phyloP scores from a whole-genome alignment of 2,888 invertebrate genomes.

The Branchipolynoe longqiensis region DNA sequence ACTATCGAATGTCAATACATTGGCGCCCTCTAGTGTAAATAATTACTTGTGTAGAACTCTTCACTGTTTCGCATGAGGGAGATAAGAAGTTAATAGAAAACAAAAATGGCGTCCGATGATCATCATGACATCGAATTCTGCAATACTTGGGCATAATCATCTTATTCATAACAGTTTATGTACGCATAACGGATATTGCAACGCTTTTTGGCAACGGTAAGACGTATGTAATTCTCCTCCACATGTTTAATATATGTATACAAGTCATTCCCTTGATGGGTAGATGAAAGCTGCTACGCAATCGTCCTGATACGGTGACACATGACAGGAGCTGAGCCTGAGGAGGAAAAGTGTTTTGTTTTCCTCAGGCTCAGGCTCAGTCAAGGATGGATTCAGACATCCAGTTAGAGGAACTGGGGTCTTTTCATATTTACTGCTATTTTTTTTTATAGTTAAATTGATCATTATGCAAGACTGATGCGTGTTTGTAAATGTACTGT shows the following conservation, averaged over 20 bases:
- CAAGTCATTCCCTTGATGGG: too few relatives aligned
- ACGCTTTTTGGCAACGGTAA: constrained; percentile 34
- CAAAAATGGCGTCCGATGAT: constrained; percentile 59
- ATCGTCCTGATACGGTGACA: constrained; percentile 25
- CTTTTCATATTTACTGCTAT: too few relatives aligned
- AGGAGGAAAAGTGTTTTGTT: constrained; percentile 44
- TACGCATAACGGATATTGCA: not conserved
- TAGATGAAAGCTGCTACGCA: constrained; percentile 46
- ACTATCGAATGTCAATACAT: too few relatives aligned
- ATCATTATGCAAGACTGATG: too few relatives aligned
- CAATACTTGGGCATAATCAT: not conserved
- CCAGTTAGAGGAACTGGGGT: not conserved
- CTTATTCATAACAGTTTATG: constrained; percentile 4
- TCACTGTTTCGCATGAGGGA: not conserved
- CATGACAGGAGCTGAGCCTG: too few relatives aligned
- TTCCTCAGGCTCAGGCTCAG: too few relatives aligned
- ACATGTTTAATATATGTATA: not conserved
- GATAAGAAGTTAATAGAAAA: constrained; percentile 46
- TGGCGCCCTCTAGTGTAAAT: too few relatives aligned
- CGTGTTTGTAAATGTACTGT: too few relatives aligned
- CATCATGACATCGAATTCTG: constrained; percentile 32
- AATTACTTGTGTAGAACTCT: constrained; percentile 27
- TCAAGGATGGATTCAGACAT: constrained; percentile 29
- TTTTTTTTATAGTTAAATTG: too few relatives aligned
- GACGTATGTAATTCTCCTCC: not conserved